A percentile compares a stretch with the other conserved stretches of the same genome.
Evolutionary conservation across 2,113 vertebrate species (phyloP).

Genomic region (Prunella himalayana): DNA sequence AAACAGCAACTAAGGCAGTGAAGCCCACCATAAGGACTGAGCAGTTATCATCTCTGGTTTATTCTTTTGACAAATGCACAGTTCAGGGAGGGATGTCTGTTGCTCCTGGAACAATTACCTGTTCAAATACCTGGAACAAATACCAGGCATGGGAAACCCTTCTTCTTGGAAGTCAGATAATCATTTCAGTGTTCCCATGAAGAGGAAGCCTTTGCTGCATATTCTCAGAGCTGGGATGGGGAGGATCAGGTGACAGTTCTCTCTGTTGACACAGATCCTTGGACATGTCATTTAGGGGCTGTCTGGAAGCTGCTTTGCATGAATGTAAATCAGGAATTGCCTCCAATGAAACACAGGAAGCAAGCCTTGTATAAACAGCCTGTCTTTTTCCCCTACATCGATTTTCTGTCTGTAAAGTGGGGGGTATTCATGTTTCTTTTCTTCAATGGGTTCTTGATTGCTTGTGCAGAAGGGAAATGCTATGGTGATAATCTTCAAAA

Average conservation of each 20-base stretch:
- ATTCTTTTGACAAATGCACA: neutral
- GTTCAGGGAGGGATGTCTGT: neutral
- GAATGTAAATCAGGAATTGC: neutral
- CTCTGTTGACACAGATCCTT: neutral
- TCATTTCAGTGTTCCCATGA: neutral
- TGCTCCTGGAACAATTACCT: neutral
- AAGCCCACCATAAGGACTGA: neutral
- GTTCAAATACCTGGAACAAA: no score
- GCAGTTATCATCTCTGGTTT: neutral
- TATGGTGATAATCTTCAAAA: constrained; percentile 39
- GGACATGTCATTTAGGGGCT: neutral
- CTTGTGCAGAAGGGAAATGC: constrained; percentile 23
- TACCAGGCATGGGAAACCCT: neutral
- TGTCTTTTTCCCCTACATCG: neutral
- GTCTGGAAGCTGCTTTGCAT: neutral
- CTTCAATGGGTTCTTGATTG: constrained; percentile 9
- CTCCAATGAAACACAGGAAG: neutral
- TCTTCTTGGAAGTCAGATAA: neutral
- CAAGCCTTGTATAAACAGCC: neutral
- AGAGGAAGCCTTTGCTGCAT: neutral
- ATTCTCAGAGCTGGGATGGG: neutral
- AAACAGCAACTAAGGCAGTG: neutral
- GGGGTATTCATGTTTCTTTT: neutral
- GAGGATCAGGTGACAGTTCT: neutral
- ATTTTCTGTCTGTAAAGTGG: neutral